These are phyloP conservation scores for Heliothis subflexa DNA, from an alignment of 1,140 invertebrate species.

Conservation along the genomic window DNA sequence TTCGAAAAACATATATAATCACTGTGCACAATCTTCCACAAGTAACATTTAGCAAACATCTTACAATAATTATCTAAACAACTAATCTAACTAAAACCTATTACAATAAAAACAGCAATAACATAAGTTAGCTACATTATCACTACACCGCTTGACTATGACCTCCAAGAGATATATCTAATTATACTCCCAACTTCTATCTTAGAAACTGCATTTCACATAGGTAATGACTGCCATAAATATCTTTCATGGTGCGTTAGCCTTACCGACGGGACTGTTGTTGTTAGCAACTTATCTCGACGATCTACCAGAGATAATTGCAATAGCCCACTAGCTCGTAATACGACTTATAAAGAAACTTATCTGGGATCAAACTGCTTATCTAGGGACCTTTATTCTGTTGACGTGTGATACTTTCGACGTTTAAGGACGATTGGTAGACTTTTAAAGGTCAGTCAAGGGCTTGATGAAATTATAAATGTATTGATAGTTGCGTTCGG, in stretches of 20 bases:
- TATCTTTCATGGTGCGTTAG: slow-evolving; percentile 45
- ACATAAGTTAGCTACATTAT: slow-evolving; percentile 26
- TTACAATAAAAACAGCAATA: slow-evolving; percentile 27
- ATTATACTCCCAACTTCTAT: slow-evolving; percentile 26
- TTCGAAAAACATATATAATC: too few species aligned
- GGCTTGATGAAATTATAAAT: background rate
- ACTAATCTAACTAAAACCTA: background rate
- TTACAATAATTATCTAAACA: background rate
- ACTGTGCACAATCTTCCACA: background rate
- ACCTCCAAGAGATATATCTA: slow-evolving; percentile 5
- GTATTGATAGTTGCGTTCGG: background rate
- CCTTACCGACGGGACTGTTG: slow-evolving; percentile 46
- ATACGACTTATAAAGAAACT: slow-evolving; percentile 54
- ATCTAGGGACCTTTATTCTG: slow-evolving; percentile 34
- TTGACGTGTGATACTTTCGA: slow-evolving; percentile 14
- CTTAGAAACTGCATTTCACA: slow-evolving; percentile 42
- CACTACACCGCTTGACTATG: slow-evolving; percentile 26
- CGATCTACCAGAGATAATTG: slow-evolving; percentile 58
- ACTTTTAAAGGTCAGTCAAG: slow-evolving; percentile 19
- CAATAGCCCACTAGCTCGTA: slow-evolving; percentile 46
- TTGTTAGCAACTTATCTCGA: slow-evolving; percentile 57
- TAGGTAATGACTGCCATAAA: slow-evolving; percentile 40
- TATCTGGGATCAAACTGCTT: slow-evolving; percentile 35
- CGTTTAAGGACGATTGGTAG: slow-evolving; percentile 19
- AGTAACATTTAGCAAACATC: background rate